Conservation (phyloP, 2,113 vertebrate genomes). For the Micromys minutus region DNA sequence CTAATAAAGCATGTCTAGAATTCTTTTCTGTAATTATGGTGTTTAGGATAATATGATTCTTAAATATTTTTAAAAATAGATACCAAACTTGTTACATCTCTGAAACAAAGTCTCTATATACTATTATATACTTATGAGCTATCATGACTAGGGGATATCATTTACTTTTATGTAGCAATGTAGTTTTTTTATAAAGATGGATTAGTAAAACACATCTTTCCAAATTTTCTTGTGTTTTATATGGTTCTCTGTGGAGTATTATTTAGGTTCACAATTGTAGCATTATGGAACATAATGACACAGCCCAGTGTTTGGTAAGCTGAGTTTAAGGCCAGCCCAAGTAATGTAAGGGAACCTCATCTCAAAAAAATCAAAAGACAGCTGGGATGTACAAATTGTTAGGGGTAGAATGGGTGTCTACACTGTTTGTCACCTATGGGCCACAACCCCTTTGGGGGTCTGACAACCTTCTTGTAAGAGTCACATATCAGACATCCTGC, state of each 20-base stretch:
- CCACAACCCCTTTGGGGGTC: background rate
- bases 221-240: slow-evolving; percentile 34
- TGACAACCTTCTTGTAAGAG: background rate
- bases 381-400: background rate
- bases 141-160: slow-evolving; percentile 4
- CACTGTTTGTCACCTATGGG: background rate
- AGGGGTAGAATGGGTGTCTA: background rate
- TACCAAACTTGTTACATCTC: background rate
- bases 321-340: background rate
- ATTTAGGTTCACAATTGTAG: slow-evolving; percentile 5
- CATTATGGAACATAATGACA: background rate
- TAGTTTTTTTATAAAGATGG: slow-evolving; percentile 27
- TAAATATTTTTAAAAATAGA: slow-evolving; percentile 16
- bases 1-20: slow-evolving; percentile 62
- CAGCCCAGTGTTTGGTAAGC: background rate
- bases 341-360: background rate
- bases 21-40: slow-evolving; percentile 14
- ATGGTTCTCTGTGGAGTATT: background rate
- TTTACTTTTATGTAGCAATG: background rate
- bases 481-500: background rate
- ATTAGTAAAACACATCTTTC: slow-evolving; percentile 12
- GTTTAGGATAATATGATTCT: background rate
- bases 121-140: background rate
- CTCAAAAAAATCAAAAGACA: background rate
- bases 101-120: slow-evolving; percentile 29